These are phyloP conservation scores for Drosophila pallidifrons DNA, from an alignment of 1,140 invertebrate genomes.

Conservation along the genomic window DNA sequence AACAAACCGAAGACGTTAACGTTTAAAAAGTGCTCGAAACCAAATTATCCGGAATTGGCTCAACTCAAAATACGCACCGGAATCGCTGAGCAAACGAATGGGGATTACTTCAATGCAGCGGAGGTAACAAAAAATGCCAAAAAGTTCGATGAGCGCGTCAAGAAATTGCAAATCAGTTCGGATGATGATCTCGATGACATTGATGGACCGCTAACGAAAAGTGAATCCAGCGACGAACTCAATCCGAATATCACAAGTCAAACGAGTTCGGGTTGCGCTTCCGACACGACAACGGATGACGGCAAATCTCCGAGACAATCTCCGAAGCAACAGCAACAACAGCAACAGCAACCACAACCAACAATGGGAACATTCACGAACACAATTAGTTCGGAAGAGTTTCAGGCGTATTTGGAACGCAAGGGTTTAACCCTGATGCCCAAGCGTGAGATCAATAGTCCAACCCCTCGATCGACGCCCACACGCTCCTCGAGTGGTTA, in stretches of 20 bases:
- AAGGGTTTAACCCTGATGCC: constrained; percentile 77
- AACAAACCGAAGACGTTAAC: constrained; percentile 39
- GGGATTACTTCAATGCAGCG: constrained; percentile 65
- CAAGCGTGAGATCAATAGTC: constrained; percentile 39
- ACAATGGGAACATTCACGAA: constrained; percentile 73
- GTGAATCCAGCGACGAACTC: constrained; percentile 78
- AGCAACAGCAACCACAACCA: neutral
- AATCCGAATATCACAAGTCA: constrained; percentile 8
- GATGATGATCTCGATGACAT: constrained; percentile 84
- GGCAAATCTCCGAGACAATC: neutral
- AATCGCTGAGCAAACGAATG: constrained; percentile 38
- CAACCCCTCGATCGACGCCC: constrained; percentile 11
- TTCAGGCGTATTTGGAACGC: constrained; percentile 77
- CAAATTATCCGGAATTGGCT: constrained; percentile 83
- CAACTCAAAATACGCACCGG: constrained; percentile 81
- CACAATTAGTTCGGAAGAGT: constrained; percentile 82
- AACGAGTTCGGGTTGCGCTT: neutral
- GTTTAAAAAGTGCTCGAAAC: constrained; percentile 80
- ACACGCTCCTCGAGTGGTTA: constrained; percentile 4
- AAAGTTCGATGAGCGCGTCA: constrained; percentile 81
- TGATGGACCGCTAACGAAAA: constrained; percentile 75
- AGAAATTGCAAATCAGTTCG: constrained; percentile 79
- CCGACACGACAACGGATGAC: neutral
- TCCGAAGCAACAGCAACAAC: neutral
- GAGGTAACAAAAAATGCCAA: constrained; percentile 83